Evolutionary conservation across 2,888 invertebrate species (phyloP).

Genomic region (Drosophila barbarae): DNA sequence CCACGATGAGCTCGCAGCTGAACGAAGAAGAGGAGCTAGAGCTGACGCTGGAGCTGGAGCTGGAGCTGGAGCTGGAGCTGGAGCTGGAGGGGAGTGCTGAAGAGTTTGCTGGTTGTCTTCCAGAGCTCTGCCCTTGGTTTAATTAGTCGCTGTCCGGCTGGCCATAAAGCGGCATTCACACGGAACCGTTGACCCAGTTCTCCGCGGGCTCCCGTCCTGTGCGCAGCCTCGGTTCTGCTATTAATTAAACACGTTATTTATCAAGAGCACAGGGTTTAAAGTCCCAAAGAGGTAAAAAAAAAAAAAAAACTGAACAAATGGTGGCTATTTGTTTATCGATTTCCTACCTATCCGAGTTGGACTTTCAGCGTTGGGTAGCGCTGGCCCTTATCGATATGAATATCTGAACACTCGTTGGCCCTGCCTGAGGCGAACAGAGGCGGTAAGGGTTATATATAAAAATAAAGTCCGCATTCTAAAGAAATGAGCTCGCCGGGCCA

Average conservation of each 20-base stretch:
- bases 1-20: conserved; percentile 8
- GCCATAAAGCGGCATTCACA: conserved; percentile 49
- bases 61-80: not conserved
- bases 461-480: conserved; percentile 56
- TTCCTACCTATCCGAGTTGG: conserved; percentile 12
- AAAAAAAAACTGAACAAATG: conserved; percentile 6
- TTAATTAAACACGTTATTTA: conserved; percentile 69
- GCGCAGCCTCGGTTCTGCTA: conserved; percentile 22
- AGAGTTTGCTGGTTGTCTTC: conserved; percentile 10
- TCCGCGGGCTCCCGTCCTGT: conserved; percentile 27
- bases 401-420: conserved; percentile 14
- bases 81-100: conserved; percentile 4
- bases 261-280: conserved; percentile 53
- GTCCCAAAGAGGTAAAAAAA: conserved; percentile 15
- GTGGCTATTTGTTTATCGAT: conserved; percentile 32
- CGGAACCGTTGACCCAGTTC: conserved; percentile 58
- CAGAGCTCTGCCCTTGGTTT: conserved; percentile 46
- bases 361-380: not conserved
- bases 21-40: conserved; percentile 4
- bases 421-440: conserved; percentile 2
- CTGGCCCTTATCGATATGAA: conserved; percentile 15
- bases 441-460: conserved; percentile 22
- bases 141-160: conserved; percentile 54
- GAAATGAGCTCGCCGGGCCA: conserved; percentile 41
- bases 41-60: not conserved